Conservation (phyloP, 2,113 vertebrate genomes). For the Datnioides undecimradiatus region DNA sequence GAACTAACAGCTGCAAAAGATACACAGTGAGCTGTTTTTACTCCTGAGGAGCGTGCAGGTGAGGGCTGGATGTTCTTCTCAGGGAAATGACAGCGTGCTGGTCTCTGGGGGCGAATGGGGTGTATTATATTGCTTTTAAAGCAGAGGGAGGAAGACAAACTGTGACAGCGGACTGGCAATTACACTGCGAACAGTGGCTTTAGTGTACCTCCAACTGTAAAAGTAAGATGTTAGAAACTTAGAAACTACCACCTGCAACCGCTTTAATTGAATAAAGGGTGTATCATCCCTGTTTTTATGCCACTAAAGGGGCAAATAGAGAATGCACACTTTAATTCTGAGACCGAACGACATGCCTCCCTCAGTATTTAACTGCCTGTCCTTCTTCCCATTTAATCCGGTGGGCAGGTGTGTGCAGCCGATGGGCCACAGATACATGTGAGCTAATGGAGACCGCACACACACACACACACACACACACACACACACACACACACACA, state of each 20-base stretch:
- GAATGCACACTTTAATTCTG: background rate
- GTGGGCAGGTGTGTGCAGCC: background rate
- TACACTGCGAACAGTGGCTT: background rate
- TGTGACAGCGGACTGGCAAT: background rate
- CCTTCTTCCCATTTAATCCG: background rate
- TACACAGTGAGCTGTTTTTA: constrained; percentile 4
- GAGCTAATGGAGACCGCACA: constrained; percentile 3
- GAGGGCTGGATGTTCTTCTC: background rate
- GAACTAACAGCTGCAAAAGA: background rate
- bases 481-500: no score
- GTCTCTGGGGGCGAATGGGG: background rate
- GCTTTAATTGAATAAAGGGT: background rate
- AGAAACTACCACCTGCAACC: background rate
- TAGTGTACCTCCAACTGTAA: background rate
- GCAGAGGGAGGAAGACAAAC: background rate
- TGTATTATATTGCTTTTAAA: background rate
- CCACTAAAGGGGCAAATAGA: background rate
- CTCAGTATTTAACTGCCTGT: background rate
- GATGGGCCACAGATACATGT: background rate
- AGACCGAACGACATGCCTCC: background rate
- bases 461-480: no score
- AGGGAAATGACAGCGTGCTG: background rate
- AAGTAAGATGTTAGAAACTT: background rate
- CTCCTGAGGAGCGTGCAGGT: background rate
- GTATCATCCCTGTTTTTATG: background rate